A percentile compares a stretch with the other conserved stretches of the same genome.
Conservation (phyloP, 2,113 vertebrate species). For the Oxygymnocypris stewartii region DNA sequence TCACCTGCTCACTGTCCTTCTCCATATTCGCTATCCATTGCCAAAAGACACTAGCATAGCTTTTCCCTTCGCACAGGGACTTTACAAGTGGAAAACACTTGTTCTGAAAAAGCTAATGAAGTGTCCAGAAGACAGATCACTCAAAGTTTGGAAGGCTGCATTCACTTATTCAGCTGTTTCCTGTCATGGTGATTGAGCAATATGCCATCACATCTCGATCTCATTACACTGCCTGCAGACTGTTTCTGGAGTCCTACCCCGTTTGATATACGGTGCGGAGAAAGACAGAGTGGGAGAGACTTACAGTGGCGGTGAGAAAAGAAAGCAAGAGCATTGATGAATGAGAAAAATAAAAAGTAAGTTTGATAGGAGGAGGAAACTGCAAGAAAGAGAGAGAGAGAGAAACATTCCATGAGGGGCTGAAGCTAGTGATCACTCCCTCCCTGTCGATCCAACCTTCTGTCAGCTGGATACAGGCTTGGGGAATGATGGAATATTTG, state of each 20-base stretch:
- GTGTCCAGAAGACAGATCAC: slow-evolving; percentile 33
- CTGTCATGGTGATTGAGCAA: slow-evolving; percentile 35
- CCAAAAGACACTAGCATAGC: background rate
- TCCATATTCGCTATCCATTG: background rate
- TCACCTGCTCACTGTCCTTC: slow-evolving; percentile 51
- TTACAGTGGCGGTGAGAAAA: background rate
- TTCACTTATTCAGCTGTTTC: slow-evolving; percentile 44
- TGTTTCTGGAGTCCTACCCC: background rate
- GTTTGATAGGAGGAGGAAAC: slow-evolving; percentile 25
- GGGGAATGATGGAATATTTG: background rate
- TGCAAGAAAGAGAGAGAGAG: background rate
- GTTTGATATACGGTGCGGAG: background rate
- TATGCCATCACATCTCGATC: slow-evolving; percentile 20
- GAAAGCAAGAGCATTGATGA: background rate
- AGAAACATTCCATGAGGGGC: slow-evolving; percentile 17
- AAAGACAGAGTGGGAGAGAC: background rate
- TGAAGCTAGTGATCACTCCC: background rate
- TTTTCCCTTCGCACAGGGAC: background rate
- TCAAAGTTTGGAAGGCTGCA: slow-evolving; percentile 11
- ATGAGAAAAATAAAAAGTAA: slow-evolving; percentile 23
- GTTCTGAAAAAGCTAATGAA: slow-evolving; percentile 38
- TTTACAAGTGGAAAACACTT: background rate
- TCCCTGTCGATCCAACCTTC: background rate
- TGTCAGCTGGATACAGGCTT: background rate
- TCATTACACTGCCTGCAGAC: slow-evolving; percentile 23